Base-by-base conservation (phyloP, 2,888 invertebrate species). In the Leptinotarsa juncta region DNA sequence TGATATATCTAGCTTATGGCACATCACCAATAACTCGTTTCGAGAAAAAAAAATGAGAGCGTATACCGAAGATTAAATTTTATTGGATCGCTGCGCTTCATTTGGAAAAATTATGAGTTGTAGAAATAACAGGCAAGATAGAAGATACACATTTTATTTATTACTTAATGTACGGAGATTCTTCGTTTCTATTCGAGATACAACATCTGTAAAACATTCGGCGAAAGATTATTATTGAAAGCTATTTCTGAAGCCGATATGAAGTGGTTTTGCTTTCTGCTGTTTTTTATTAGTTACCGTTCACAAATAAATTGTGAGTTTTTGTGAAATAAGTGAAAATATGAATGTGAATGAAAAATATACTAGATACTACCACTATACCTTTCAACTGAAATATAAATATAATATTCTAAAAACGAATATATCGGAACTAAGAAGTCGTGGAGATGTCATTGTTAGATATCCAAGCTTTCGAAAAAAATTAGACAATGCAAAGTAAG, bases 11-110 rank as follows among this genome's bases (percentile, higher is more conserved):
- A 74, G 65, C 55, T 76, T 66, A 72, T 69, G 67, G 72, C 57
- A 74, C 73, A 75, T 74, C 69, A 66, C 76, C 79, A 75, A 82
- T 81, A 81, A 81, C 81, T 80, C 71, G 81, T 82, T 78, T 69
- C 65, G 65, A 50, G 69, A 72, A 26, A 80, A 80, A n/a, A 72
- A 80, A 73, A 73, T 65, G 79, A 79, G 72, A 77, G 68, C 55
- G 73, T 73, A 81, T 79, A 77, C 77, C 77, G 69, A 53, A 69
- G 71, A 75, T 73, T 67, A 70, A 68, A 77, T 79, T 74, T 78
- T 70, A 77, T 77, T 78, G 71, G 71, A 75, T 65, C 42, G 75
- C 66, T 57, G 42, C 70, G 67, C 72, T 72, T 70, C 77, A 51
- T 67, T 70, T 72, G 74, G 77, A 74, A 67, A 65, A 74, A 69